Conservation (phyloP, 2,797 vertebrate genomes). For the Chanos chanos region DNA sequence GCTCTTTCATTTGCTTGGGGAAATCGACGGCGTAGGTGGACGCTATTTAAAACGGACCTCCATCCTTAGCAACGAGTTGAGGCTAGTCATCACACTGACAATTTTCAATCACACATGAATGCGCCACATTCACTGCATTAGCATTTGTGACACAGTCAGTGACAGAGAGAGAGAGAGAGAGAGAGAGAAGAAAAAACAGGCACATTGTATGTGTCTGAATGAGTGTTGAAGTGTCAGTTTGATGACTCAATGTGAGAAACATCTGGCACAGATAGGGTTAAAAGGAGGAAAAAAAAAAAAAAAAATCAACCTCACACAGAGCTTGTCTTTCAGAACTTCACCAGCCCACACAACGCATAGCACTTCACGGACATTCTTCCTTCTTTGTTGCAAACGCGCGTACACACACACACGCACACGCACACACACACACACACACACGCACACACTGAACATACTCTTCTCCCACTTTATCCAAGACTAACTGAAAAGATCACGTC, state of each 20-base stretch:
- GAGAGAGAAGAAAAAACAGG: no score
- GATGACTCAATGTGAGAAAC: constrained; percentile 18
- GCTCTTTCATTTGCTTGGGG: not conserved
- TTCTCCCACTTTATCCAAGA: not conserved
- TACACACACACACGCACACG: not conserved
- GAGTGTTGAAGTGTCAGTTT: not conserved
- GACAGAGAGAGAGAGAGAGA: no score
- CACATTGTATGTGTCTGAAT: constrained; percentile 9
- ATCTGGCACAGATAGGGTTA: constrained; percentile 21
- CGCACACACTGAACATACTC: not conserved
- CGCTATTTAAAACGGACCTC: constrained; percentile 24
- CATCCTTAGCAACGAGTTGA: constrained; percentile 2
- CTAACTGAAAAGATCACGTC: not conserved
- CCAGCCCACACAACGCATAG: constrained; percentile 12
- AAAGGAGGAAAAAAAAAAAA: not conserved
- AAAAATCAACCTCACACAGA: constrained; percentile 18
- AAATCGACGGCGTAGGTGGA: constrained; percentile 3
- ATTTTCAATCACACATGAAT: not conserved
- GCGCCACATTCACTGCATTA: not conserved
- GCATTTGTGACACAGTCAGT: not conserved
- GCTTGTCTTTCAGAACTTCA: constrained; percentile 30
- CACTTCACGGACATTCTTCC: not conserved
- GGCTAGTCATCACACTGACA: not conserved
- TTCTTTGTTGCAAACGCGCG: not conserved
- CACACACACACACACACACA: constrained; percentile 13